Conservation (phyloP, 92 coral and sea anemone species). For the Ricordea florida region DNA sequence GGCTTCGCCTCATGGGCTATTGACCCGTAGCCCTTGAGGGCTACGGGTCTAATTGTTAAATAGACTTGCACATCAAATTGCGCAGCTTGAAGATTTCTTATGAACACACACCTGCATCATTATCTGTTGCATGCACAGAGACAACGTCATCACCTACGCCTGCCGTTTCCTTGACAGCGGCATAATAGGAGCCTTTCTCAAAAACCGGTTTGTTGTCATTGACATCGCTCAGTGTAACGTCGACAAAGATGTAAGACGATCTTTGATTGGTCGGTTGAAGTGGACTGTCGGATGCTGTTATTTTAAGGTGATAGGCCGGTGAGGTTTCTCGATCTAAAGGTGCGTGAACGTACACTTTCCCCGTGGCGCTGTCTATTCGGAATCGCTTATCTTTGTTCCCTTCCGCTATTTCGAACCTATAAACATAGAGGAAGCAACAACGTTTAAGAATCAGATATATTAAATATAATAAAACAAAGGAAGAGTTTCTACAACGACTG, state of each 20-base stretch:
- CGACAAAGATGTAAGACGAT: constrained; percentile 39
- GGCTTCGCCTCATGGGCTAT: no score
- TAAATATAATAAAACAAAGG: no score
- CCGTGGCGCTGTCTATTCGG: constrained; percentile 61
- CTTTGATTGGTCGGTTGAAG: constrained; percentile 45
- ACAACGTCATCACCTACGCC: constrained; percentile 52
- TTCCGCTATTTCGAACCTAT: constrained; percentile 48
- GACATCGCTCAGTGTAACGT: constrained; percentile 59
- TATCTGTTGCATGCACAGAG: constrained; percentile 73
- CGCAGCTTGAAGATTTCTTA: neutral
- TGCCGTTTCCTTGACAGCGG: constrained; percentile 73
- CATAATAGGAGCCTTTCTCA: constrained; percentile 41
- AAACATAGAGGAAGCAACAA: neutral
- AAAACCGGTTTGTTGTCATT: constrained; percentile 87
- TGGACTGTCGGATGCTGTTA: constrained; percentile 67
- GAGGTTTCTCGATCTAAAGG: constrained; percentile 82
- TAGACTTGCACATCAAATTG: neutral
- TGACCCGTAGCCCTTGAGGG: no score
- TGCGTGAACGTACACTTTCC: constrained; percentile 62
- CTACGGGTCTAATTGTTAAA: neutral
- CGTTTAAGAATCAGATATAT: no score
- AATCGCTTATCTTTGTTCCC: constrained; percentile 79
- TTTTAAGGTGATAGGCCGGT: constrained; percentile 33
- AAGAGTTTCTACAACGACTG: no score
- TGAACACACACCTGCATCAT: constrained; percentile 62